Conservation (phyloP, 1,140 invertebrate genomes). For the Neodiprion lecontei region DNA sequence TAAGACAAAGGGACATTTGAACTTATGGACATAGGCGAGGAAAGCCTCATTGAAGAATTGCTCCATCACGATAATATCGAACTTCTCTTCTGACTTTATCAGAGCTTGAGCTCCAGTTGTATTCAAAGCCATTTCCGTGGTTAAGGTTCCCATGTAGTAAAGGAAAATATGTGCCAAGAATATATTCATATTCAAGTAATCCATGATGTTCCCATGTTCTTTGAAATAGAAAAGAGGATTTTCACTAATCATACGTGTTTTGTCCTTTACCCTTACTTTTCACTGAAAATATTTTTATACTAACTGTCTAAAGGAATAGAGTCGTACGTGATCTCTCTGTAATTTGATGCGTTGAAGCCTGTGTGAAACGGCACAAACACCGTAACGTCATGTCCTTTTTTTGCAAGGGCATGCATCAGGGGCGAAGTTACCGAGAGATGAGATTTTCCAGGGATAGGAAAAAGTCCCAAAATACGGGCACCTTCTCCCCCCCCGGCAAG, state of each 20-base stretch:
- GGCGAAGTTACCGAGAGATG: neutral
- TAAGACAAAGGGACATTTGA: conserved; percentile 53
- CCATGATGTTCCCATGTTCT: too few relatives aligned
- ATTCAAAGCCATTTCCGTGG: neutral
- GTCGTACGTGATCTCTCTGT: neutral
- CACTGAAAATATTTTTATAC: too few relatives aligned
- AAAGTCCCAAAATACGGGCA: neutral
- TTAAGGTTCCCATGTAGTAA: neutral
- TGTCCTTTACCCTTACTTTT: too few relatives aligned
- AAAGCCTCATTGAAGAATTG: conserved; percentile 57
- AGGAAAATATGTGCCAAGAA: neutral
- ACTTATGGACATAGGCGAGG: conserved; percentile 42
- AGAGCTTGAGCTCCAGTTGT: neutral
- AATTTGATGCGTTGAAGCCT: neutral
- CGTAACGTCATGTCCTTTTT: conserved; percentile 49
- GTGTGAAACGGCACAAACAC: conserved; percentile 23
- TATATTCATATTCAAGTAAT: too few relatives aligned
- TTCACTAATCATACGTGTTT: too few relatives aligned
- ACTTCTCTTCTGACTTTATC: conserved; percentile 41
- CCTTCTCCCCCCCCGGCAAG: neutral
- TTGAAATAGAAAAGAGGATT: too few relatives aligned
- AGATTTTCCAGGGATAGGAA: neutral
- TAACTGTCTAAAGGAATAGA: too few relatives aligned
- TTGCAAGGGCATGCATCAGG: conserved; percentile 37
- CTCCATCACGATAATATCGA: conserved; percentile 58